Evolutionary conservation across 2,888 invertebrate genomes (phyloP), one percentile per base, ranked within the genome.

Genomic region (Arctia plantaginis): DNA sequence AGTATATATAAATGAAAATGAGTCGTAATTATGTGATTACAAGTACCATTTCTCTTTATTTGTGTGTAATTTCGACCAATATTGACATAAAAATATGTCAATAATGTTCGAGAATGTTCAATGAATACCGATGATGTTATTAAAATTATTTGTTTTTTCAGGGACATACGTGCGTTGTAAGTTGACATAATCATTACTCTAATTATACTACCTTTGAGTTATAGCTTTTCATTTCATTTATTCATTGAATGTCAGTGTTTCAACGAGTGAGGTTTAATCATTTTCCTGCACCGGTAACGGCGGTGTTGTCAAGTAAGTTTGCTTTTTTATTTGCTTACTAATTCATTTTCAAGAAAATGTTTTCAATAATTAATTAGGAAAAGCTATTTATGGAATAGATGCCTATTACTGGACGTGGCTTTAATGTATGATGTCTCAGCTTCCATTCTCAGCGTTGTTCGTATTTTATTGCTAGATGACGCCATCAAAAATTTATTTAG

Each of bases 201-300:
- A 39, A 66, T 66, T 66, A 35, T n/a, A 66, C 39, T 66, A 18
- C 18, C 18, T 30, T 30, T 30, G 62, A 18, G 18, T 66, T n/a
- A 66, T n/a, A 66, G 65, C 65, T 39, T 66, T 66, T 23, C 35
- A 65, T 65, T 33, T 23, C 39, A 39, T 23, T 66, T 39, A 66
- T 66, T 66, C 65, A 66, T 33, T 64, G 64, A 33, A 33, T 64
- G 64, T 64, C 13, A 66, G 65, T 66, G 65, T n/a, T 66, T 66
- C 35, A 39, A 66, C 23, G n/a, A 1, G 65, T 66, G 23, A 39
- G 65, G 23, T 35, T n/a, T 39, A n/a, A 33, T 0, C 20, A 66
- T 10, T 23, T 39, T 23, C 12, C 12, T 23, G 65, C 12, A 1
- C 18, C 8, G 30, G 30, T 2, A 27, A 8, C 30, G 15, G 59